A percentile compares a stretch with the other conserved stretches of the same genome.
These are phyloP conservation scores for Spermophilus dauricus DNA, from an alignment of 2,113 vertebrate species.

Conservation along the genomic window DNA sequence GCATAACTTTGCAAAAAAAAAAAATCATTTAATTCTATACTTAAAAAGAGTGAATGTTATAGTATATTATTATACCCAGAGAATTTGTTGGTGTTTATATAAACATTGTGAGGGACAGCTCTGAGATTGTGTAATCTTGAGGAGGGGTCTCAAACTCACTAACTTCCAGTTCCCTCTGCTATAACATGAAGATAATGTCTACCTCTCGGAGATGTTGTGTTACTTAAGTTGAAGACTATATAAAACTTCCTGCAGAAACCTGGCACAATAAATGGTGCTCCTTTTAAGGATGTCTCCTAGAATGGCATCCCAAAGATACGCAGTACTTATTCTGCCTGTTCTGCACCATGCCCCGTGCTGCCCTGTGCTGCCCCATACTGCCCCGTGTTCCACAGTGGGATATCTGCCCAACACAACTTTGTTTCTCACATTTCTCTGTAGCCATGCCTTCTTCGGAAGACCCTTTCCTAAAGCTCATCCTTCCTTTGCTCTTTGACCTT, in stretches of 20 bases:
- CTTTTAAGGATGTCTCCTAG: too few relatives aligned
- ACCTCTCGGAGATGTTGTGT: not conserved
- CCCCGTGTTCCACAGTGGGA: too few relatives aligned
- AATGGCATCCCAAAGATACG: too few relatives aligned
- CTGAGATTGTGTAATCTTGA: too few relatives aligned
- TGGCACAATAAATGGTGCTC: not conserved
- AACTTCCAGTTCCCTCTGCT: not conserved
- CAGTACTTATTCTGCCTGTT: not conserved
- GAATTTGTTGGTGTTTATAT: not conserved
- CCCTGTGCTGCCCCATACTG: too few relatives aligned
- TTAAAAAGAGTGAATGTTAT: not conserved
- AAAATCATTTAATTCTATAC: not conserved
- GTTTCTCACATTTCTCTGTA: not conserved
- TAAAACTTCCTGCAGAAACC: not conserved
- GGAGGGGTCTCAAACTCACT: not conserved
- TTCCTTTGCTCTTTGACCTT: not conserved
- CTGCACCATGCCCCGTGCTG: not conserved
- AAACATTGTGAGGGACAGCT: not conserved
- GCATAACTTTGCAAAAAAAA: not conserved
- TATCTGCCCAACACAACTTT: not conserved
- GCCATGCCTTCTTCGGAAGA: not conserved
- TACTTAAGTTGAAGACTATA: not conserved
- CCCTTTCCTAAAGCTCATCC: not conserved
- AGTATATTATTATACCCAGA: not conserved
- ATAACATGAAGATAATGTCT: not conserved